Base-by-base conservation (phyloP, 1,140 invertebrate genomes). In the Sycophila sp. region DNA sequence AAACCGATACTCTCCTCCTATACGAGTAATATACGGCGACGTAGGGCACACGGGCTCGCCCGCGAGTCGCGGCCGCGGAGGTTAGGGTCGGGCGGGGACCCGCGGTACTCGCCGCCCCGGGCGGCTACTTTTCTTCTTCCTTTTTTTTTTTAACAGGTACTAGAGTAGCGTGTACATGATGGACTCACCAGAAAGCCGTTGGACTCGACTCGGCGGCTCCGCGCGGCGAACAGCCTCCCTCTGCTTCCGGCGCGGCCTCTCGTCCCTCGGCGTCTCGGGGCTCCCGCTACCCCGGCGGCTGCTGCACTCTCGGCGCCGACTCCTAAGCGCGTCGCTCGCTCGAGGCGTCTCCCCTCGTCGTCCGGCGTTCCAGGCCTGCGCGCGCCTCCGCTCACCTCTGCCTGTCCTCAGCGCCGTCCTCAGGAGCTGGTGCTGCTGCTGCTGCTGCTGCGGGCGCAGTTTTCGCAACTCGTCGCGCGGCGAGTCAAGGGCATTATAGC, bases 211-310 rank as follows among this genome's bases (percentile, higher is more conserved):
- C 19, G 28, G 30, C 42, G 10, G 40, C 67, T 60, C 67, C 47
- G 56, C 19, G 45, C 58, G 58, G 55, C 56, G 56, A 42, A 53
- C 67, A 60, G 67, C 56, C 56, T 60, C 66, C 66, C 55, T 42
- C 55, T 42, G 40, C 40, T n/a, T 15, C 40, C 11, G 15, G 15
- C 11, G 30, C n/a, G 15, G 30, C 11, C 53, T 6, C 17, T n/a
- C 13, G 5, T 17, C 2, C 40, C 17, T n/a, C n/a, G n/a, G n/a
- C n/a, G n/a, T n/a, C n/a, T n/a, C n/a, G n/a, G n/a, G n/a, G 5
- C 15, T 6, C 6, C 6, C 15, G 40, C 40, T 42, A 3, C 4
- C 17, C 40, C 6, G 40, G 4, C 6, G 40, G 3, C 40, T 8
- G 15, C 22, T 19, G 19, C 53, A 30, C 49, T n/a, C 24, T 30